A percentile compares a stretch with the other conserved stretches of the same genome.
Evolutionary conservation across 2,797 vertebrate genomes (phyloP).

Genomic region (Tragopan temminckii): DNA sequence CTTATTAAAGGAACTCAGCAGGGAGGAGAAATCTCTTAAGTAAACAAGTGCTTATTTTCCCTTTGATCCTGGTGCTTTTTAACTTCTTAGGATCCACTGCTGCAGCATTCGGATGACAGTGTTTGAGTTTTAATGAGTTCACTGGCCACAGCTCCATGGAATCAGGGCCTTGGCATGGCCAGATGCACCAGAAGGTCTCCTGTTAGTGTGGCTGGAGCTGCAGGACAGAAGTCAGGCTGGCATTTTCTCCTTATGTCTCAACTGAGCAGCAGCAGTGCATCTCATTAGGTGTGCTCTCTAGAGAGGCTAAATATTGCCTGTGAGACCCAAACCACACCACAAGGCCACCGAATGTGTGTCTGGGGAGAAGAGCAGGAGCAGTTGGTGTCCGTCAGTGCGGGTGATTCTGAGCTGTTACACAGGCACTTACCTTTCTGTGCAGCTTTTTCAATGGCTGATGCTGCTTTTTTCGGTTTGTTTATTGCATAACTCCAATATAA

Average conservation of each 20-base stretch:
- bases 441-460: slow-evolving; percentile 18
- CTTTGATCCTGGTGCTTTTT: fast-evolving
- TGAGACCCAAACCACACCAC: not conserved
- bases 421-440: not conserved
- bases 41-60: not conserved
- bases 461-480: slow-evolving; percentile 21
- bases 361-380: not conserved
- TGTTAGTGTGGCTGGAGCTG: not conserved
- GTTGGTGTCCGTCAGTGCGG: not conserved
- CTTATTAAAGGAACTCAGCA: not conserved
- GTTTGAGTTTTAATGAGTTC: not conserved
- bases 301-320: not conserved
- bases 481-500: slow-evolving; percentile 67
- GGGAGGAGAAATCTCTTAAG: not conserved
- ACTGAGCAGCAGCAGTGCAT: not conserved
- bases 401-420: not conserved
- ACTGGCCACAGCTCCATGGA: not conserved
- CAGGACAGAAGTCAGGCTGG: not conserved
- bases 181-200: not conserved
- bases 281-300: not conserved
- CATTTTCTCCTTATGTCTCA: not conserved
- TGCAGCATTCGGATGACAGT: not conserved
- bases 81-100: not conserved
- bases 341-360: not conserved
- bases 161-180: not conserved